Base-by-base conservation (phyloP, 2,888 invertebrate genomes). In the Polyploca ridens region DNA sequence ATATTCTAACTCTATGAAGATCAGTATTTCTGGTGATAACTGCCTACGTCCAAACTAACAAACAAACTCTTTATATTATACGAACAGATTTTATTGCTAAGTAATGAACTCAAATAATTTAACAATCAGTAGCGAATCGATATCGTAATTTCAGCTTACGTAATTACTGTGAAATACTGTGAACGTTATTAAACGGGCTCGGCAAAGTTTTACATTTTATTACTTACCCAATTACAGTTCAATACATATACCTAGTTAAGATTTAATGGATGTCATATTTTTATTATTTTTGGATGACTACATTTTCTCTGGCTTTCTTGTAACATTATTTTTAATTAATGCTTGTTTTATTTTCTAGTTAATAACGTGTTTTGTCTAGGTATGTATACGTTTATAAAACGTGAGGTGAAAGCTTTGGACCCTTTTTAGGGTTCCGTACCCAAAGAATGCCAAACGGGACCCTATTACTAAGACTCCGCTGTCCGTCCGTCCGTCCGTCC, bases 121-220 rank as follows among this genome's bases (percentile, higher is more conserved):
- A 61, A 61, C 60, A 19, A 16, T 60, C 11, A 19, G 19, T 60
- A 19, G 5, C 44, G 27, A 27, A 16, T n/a, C 41, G n/a, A n/a
- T n/a, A n/a, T n/a, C 38, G 11, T 41, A 49, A 3, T 49, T 13
- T 16, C 1, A 13, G 27, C 38, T 27, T 41, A n/a, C 19, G 27
- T 59, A 61, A 61, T 61, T 41, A 41, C 19, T 27, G 16, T 38
- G 60, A 61, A 61, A 61, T 27, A 61, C 60, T 61, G 19, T 19
- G 14, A 61, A 44, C 44, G 35, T 61, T 61, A 61, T 27, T 61
- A 41, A 14, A 19, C 19, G 27, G 41, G 4, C 35, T 33, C 59
- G 11, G 49, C 19, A 19, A 61, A 61, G 41, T 61, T 61, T 60
- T 41, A 41, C 41, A 61, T 16, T 61, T 41, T 41, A 61, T 61